Conservation (phyloP, 2,888 invertebrate genomes). For the Iselma pallidipennis region DNA sequence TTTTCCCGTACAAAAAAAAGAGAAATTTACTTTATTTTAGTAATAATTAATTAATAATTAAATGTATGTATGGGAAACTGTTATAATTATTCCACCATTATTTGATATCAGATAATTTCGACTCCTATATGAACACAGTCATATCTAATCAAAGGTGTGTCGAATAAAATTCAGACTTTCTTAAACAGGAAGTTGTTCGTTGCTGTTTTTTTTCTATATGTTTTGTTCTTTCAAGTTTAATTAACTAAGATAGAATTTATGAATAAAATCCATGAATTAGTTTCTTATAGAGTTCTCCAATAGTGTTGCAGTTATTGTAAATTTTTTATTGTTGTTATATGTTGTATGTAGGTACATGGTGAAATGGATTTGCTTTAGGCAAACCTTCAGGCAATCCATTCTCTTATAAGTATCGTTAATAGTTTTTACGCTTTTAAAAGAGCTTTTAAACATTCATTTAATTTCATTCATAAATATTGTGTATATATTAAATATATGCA, state of each 20-base stretch:
- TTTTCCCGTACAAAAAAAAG: no score
- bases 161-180: slow-evolving; percentile 1
- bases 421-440: neutral
- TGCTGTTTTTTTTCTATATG: no score
- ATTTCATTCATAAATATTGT: neutral
- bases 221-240: neutral
- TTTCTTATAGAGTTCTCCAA: no score
- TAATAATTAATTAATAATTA: neutral
- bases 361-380: neutral
- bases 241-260: neutral
- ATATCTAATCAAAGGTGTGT: neutral
- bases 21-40: neutral
- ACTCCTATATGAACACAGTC: neutral
- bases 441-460: neutral
- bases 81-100: neutral
- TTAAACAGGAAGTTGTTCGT: neutral
- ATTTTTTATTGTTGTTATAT: neutral
- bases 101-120: neutral
- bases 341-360: neutral
- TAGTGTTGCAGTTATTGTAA: no score
- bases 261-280: no score
- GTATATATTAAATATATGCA: no score
- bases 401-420: neutral
- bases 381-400: neutral
- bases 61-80: no score